Percentiles rank a stretch among this genome's conserved stretches.
These are phyloP conservation scores for Grallaria varia DNA, from an alignment of 2,113 vertebrate genomes.

Conservation along the genomic window DNA sequence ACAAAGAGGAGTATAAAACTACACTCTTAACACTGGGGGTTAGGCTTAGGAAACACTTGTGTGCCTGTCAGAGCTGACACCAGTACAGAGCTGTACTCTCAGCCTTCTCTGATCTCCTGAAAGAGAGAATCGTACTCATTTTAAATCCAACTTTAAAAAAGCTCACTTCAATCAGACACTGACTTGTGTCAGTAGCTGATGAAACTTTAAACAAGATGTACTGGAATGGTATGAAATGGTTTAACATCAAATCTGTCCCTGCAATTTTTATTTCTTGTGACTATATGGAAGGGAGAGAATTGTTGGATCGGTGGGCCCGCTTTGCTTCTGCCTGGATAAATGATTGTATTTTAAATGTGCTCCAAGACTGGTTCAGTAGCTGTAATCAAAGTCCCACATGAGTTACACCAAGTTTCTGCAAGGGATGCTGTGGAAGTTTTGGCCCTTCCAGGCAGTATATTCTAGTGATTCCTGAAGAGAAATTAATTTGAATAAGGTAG, in stretches of 20 bases:
- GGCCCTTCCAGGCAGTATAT: neutral
- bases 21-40: neutral
- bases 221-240: neutral
- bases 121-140: neutral
- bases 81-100: neutral
- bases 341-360: neutral
- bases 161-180: neutral
- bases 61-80: fast-evolving
- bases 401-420: neutral
- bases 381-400: neutral
- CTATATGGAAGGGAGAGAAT: neutral
- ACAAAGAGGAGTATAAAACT: neutral
- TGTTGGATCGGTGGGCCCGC: neutral
- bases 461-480: neutral
- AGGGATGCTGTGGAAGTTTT: neutral
- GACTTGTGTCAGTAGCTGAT: neutral
- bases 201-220: neutral
- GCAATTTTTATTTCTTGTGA: neutral
- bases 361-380: neutral
- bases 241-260: neutral
- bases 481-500: neutral
- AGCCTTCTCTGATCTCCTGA: neutral
- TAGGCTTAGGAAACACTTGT: neutral
- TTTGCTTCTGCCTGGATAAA: neutral
- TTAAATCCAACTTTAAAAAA: neutral